Percentiles rank a stretch among this genome's conserved stretches.
Conservation (phyloP, 1,140 invertebrate species). For the Zaprionus kolodkinae region DNA sequence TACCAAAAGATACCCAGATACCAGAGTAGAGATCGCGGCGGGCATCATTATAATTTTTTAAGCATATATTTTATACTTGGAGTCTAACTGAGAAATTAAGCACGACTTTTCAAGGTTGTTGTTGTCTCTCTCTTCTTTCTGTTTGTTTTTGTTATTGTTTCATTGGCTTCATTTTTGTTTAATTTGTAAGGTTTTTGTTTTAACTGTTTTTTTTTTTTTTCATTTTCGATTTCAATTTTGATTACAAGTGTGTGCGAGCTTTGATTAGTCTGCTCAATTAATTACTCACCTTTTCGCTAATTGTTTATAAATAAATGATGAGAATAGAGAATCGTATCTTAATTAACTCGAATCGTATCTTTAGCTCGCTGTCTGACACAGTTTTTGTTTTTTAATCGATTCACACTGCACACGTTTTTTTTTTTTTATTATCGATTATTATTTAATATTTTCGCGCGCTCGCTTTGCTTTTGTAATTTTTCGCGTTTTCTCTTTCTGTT, state of each 20-base stretch:
- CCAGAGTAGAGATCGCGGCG: constrained; percentile 20
- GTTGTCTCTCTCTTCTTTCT: constrained; percentile 18
- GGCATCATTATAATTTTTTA: constrained; percentile 74
- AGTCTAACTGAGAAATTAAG: constrained; percentile 78
- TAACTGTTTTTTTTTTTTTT: constrained; percentile 26
- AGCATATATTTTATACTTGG: constrained; percentile 79
- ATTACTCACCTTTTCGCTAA: constrained; percentile 59
- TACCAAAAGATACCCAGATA: constrained; percentile 16
- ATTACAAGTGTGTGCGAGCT: constrained; percentile 26
- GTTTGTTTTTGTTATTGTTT: constrained; percentile 62
- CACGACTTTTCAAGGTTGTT: constrained; percentile 75
- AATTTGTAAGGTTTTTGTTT: constrained; percentile 59
- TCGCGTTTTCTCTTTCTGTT: constrained; percentile 19
- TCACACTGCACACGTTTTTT: neutral
- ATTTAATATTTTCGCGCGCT: neutral
- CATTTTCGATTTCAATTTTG: constrained; percentile 31
- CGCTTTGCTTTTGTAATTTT: neutral
- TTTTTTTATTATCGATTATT: neutral
- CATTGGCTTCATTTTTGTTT: constrained; percentile 62
- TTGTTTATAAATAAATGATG: constrained; percentile 40
- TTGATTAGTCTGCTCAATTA: constrained; percentile 41
- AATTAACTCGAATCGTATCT: neutral
- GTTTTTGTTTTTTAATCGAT: neutral
- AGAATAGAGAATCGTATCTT: constrained; percentile 1
- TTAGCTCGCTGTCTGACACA: neutral